phyloP scores from a whole-genome alignment of 2,888 invertebrate genomes.

The Pachydiplax longipennis region DNA sequence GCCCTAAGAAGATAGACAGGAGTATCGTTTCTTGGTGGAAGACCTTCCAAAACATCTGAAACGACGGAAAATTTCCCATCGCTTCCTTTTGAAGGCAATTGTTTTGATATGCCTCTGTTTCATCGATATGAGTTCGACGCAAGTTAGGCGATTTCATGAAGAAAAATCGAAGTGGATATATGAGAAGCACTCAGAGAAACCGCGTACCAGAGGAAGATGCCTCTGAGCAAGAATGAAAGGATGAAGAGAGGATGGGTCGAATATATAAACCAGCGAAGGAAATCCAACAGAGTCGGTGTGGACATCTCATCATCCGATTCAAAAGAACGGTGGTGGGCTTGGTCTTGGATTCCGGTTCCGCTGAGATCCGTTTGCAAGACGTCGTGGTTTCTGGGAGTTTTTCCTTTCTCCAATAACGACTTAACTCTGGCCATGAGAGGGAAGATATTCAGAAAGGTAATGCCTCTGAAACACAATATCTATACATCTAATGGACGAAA shows the following conservation, averaged over 20 bases:
- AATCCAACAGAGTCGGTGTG: not conserved
- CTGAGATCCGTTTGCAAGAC: not conserved
- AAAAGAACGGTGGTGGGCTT: not conserved
- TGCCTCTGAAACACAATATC: not conserved
- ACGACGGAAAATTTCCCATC: not conserved
- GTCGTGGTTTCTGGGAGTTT: constrained; percentile 22
- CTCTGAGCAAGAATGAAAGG: not conserved
- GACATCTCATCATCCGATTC: not conserved
- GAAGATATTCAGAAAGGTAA: not conserved
- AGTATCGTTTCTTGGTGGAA: not conserved
- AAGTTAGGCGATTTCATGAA: not conserved
- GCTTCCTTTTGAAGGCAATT: not conserved
- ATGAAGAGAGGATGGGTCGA: not conserved
- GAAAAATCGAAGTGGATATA: not conserved
- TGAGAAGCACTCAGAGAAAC: not conserved
- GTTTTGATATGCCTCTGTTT: not conserved
- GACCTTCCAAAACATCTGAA: not conserved
- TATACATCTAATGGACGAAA: not conserved
- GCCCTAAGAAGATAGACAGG: no score
- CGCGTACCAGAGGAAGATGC: no score
- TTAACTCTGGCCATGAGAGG: not conserved
- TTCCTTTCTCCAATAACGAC: not conserved
- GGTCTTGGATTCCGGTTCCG: constrained; percentile 5
- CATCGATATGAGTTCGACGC: not conserved
- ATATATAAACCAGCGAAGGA: not conserved